Evolutionary conservation across 2,888 invertebrate species (phyloP), one percentile per base, ranked within the genome.

Genomic region (Rhagium mordax): DNA sequence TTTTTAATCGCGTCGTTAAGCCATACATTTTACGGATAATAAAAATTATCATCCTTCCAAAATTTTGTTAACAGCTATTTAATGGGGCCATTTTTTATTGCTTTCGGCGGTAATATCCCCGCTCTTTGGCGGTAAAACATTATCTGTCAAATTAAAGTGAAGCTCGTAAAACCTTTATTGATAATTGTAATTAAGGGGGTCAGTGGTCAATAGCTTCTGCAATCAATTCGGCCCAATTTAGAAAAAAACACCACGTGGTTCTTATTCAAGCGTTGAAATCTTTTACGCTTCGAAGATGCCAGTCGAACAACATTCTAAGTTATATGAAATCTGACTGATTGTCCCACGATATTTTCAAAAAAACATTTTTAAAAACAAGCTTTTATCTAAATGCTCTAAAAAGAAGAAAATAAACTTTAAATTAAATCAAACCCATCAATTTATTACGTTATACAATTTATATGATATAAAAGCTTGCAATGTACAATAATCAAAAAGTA

Each of bases 151-250:
- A 67, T 67, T 67, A 67, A 41, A 55, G 55, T 20, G 47, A 29
- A 18, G 15, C 41, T 67, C 67, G 67, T 67, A 67, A 67, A 67
- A 57, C 24, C 67, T 10, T 21, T 29, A 21, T 27, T 21, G 67
- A 67, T 57, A 67, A 57, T 41, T 24, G 67, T 79, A 78, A 77
- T 79, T 73, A 61, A 55, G 67, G 59, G 57, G 69, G 59, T 55
- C 41, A 70, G 57, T 57, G 33, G 65, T 65, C 55, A 57, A 47
- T 57, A 18, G 67, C 57, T 67, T 47, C 67, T 57, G 57, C 21
- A 18, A 20, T 41, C 55, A 27, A 53, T 51, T 13, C 61, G 51
- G 18, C 33, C 33, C 13, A 16, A 16, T 27, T 24, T 16, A 59
- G 33, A 59, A 29, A 27, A 33, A 55, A 20, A n/a, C 55, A 13